A percentile compares a stretch with the other conserved stretches of the same genome.
Evolutionary conservation across 2,797 vertebrate genomes (phyloP).

Genomic region (Echiichthys vipera): DNA sequence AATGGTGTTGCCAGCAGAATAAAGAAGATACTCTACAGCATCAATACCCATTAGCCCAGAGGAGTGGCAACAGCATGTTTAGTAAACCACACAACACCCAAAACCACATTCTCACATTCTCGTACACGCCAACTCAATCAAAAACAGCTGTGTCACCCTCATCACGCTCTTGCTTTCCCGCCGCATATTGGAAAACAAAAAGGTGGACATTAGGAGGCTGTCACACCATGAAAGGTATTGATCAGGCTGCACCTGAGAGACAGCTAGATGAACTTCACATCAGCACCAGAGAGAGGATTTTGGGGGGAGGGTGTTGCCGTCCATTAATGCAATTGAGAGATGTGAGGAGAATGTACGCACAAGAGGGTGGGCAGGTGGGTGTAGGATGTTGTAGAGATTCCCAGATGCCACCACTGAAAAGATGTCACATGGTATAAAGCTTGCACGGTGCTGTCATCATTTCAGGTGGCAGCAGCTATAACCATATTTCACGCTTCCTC

Average conservation of each 20-base stretch:
- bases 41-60: constrained; percentile 34
- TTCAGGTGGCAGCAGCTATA: constrained; percentile 57
- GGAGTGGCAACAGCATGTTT: constrained; percentile 2
- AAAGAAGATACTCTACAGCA: constrained; percentile 14
- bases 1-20: neutral
- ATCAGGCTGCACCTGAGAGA: constrained; percentile 45
- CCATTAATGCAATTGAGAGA: constrained; percentile 30
- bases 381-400: constrained; percentile 6
- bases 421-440: constrained; percentile 49
- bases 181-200: constrained; percentile 46
- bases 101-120: neutral
- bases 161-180: neutral
- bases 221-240: constrained; percentile 60
- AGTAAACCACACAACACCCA: neutral
- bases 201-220: constrained; percentile 47
- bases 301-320: constrained; percentile 24
- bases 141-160: constrained; percentile 34
- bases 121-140: neutral
- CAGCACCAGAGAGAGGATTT: neutral
- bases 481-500: constrained; percentile 54
- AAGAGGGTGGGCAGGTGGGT: neutral
- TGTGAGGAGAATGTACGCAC: constrained; percentile 5
- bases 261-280: constrained; percentile 35
- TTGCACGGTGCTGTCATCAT: constrained; percentile 12
- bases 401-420: constrained; percentile 45